These are phyloP conservation scores for Teleogryllus occipitalis DNA, from an alignment of 1,140 invertebrate species.

Conservation along the genomic window DNA sequence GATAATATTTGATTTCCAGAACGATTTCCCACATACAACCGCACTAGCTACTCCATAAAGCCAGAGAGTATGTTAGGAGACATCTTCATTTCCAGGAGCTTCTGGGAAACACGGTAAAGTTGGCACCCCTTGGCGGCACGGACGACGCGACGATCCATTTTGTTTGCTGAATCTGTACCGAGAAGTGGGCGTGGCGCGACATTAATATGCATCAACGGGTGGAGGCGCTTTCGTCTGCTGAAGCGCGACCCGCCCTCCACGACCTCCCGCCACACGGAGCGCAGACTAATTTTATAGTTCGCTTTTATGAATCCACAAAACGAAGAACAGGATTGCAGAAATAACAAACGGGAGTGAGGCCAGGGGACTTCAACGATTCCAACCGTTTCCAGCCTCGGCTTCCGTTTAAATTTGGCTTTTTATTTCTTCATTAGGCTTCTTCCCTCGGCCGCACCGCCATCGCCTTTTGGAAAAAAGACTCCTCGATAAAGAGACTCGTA, in stretches of 20 bases:
- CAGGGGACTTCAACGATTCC: background rate
- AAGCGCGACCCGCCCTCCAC: background rate
- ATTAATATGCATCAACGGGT: background rate
- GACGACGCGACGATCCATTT: background rate
- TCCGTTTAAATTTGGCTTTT: background rate
- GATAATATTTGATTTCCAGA: no score
- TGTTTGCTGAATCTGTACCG: background rate
- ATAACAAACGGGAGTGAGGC: background rate
- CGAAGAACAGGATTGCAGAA: background rate
- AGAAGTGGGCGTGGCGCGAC: background rate
- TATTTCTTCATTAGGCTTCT: background rate
- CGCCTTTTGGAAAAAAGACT: background rate
- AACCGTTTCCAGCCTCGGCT: background rate
- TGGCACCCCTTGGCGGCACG: no score
- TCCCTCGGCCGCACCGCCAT: background rate
- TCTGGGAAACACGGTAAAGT: background rate
- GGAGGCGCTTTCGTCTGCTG: background rate
- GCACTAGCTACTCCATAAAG: no score
- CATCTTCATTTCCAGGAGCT: background rate
- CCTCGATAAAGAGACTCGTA: background rate
- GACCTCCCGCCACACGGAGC: background rate
- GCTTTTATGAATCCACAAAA: background rate
- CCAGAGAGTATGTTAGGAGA: no score
- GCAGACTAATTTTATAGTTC: background rate
- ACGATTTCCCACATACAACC: no score